Conservation (phyloP, 2,888 invertebrate genomes). For the Sclerodermus sp. region DNA sequence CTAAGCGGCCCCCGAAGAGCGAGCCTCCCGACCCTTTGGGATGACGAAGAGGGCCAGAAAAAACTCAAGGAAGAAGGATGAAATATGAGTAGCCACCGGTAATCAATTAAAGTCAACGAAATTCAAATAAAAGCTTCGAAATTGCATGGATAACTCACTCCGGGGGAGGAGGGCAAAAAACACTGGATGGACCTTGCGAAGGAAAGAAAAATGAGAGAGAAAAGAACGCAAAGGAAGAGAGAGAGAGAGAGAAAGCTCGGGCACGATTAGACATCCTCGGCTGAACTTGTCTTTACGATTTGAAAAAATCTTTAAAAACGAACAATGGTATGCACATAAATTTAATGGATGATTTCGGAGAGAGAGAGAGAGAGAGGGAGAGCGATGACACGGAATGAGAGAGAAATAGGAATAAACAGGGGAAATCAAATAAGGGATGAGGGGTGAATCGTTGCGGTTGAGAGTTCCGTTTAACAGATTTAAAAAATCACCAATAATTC, state of each 20-base stretch:
- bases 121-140: too few species aligned
- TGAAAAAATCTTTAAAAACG: too few species aligned
- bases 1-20: constrained; percentile 38
- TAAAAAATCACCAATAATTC: constrained; percentile 54
- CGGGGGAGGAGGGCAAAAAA: too few species aligned
- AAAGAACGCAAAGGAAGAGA: background rate
- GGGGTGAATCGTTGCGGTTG: constrained; percentile 29
- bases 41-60: too few species aligned
- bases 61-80: constrained; percentile 7
- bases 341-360: background rate
- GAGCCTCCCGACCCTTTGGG: too few species aligned
- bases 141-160: too few species aligned
- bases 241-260: constrained; percentile 1
- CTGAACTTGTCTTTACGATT: too few species aligned
- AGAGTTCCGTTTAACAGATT: constrained; percentile 49
- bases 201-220: constrained; percentile 10
- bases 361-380: background rate
- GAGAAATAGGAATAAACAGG: background rate
- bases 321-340: too few species aligned
- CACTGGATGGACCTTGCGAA: background rate
- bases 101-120: too few species aligned
- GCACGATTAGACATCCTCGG: too few species aligned
- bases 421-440: constrained; percentile 12
- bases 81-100: too few species aligned
- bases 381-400: background rate